These are phyloP conservation scores for Mellilla xanthometata DNA, from an alignment of 2,888 invertebrate species.

Conservation along the genomic window DNA sequence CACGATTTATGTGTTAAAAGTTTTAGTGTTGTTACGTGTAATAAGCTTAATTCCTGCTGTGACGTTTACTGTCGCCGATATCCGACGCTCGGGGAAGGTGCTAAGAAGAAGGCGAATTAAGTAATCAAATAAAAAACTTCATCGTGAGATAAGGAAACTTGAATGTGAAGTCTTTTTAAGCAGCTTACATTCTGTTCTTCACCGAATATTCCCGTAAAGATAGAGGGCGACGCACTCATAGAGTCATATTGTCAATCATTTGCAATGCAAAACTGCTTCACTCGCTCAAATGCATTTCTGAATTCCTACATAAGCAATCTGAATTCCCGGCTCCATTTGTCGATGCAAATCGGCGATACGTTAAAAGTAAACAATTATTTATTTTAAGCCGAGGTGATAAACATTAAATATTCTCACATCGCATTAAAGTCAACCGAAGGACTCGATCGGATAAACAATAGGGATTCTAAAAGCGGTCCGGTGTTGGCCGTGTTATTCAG, in stretches of 20 bases:
- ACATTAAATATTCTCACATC: conserved; percentile 27
- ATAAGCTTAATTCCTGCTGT: conserved; percentile 29
- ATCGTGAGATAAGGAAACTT: background rate
- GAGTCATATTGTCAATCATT: conserved; percentile 1
- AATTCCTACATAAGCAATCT: background rate
- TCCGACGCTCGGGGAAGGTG: conserved; percentile 1
- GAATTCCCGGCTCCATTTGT: conserved; percentile 5
- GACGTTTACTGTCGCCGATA: conserved; percentile 15
- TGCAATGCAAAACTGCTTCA: background rate
- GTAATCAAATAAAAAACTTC: conserved; percentile 3
- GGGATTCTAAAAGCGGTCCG: conserved; percentile 24
- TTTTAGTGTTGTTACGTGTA: conserved; percentile 43
- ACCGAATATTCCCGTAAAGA: too few species aligned
- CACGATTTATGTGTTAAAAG: conserved; percentile 64
- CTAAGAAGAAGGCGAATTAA: conserved; percentile 7
- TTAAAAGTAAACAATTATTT: conserved; percentile 7
- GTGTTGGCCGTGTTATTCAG: conserved; percentile 36
- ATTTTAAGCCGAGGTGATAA: conserved; percentile 16
- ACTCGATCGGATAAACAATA: conserved; percentile 33
- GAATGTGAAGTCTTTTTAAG: too few species aligned
- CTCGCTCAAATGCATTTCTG: background rate
- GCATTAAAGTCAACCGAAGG: conserved; percentile 27
- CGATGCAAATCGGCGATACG: conserved; percentile 10
- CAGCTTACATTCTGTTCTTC: too few species aligned
- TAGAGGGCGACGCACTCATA: background rate